phyloP scores from a whole-genome alignment of 2,113 vertebrate species.

The Neodon shergylaensis region DNA sequence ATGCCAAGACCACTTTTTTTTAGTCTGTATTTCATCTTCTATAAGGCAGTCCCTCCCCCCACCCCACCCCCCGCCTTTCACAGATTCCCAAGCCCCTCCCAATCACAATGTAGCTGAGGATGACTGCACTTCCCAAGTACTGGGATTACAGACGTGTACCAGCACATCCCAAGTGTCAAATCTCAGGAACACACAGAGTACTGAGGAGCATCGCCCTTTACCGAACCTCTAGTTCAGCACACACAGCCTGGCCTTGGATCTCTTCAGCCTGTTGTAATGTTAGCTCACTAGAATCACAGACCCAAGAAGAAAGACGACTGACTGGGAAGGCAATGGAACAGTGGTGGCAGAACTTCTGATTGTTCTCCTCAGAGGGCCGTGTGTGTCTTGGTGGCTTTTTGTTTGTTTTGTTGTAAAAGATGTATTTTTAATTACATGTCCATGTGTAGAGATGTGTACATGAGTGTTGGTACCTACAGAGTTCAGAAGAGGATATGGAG shows the following conservation, averaged over 20 bases:
- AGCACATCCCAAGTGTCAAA: background rate
- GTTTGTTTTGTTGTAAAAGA: background rate
- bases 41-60: background rate
- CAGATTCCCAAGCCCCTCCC: conserved; percentile 45
- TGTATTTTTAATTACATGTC: background rate
- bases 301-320: background rate
- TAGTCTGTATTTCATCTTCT: conserved; percentile 59
- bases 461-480: background rate
- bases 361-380: background rate
- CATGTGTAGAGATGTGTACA: background rate
- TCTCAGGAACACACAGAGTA: background rate
- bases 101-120: background rate
- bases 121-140: background rate
- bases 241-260: background rate
- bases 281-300: background rate
- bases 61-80: conserved; percentile 20
- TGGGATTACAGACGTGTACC: background rate
- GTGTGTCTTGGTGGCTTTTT: background rate
- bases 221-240: background rate
- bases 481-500: background rate
- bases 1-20: conserved; percentile 58
- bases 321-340: background rate
- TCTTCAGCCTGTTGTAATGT: background rate
- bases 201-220: background rate
- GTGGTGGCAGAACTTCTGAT: background rate